A percentile compares a stretch with the other conserved stretches of the same genome.
These are phyloP conservation scores for Acronicta leporina DNA, from an alignment of 2,888 invertebrate species.

Conservation along the genomic window DNA sequence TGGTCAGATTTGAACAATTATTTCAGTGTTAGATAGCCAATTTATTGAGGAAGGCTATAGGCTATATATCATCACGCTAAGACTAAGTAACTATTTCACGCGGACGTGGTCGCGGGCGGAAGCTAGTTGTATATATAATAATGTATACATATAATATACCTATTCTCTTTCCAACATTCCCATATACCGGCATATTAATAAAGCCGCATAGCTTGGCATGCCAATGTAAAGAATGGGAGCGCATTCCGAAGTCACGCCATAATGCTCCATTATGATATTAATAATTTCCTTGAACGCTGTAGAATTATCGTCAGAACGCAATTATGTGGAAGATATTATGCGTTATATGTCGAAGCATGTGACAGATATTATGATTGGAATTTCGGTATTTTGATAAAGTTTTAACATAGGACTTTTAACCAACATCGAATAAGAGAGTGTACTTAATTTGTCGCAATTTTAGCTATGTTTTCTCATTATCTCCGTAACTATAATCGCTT, in stretches of 20 bases:
- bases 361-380: neutral
- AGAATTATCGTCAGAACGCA: slow-evolving; percentile 47
- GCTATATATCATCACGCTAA: too few species aligned
- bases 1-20: too few species aligned
- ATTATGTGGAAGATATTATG: slow-evolving; percentile 39
- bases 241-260: slow-evolving; percentile 72
- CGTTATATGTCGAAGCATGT: slow-evolving; percentile 13
- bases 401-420: too few species aligned
- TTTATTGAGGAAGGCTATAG: too few species aligned
- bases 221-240: slow-evolving; percentile 75
- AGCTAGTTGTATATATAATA: too few species aligned
- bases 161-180: slow-evolving; percentile 4
- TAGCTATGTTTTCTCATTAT: too few species aligned
- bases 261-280: slow-evolving; percentile 62
- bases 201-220: slow-evolving; percentile 56
- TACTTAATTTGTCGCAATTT: too few species aligned
- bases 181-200: slow-evolving; percentile 51
- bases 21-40: too few species aligned
- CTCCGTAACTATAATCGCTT: too few species aligned
- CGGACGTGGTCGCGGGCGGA: too few species aligned
- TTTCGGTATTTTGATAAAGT: neutral
- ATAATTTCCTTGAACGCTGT: slow-evolving; percentile 64
- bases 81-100: too few species aligned
- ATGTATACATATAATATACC: neutral
- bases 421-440: too few species aligned